Base-by-base conservation (phyloP, 1,140 invertebrate genomes). In the Megalonaias nervosa region DNA sequence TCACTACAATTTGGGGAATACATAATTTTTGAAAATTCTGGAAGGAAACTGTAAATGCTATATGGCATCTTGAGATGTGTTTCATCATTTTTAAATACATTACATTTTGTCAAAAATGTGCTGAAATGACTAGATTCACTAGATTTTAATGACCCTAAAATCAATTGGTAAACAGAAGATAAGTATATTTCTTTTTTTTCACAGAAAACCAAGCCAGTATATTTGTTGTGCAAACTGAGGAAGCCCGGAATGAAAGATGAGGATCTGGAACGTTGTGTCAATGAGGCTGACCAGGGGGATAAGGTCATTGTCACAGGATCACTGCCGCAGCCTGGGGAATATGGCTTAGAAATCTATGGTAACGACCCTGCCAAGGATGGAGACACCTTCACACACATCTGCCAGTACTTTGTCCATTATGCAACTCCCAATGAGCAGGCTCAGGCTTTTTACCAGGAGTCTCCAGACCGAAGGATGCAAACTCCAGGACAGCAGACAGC, bases 301-400 rank as follows among this genome's bases (percentile, higher is more conserved):
- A 73, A 75, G 31, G 75, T 87, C 9, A 70, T 82, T 65, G 85
- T 89, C 23, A 82, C 75, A 6, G 83, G 84, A 16, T 77, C 83
- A 17, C 81, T 90, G 2, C 90, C 90, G 26, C 31, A 71, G 19
- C 76, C 78, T 19, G 90, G 90, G 26, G 90, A 91, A 79, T 91
- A 90, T 82, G 90, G 88, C 38, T 84, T 91, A 65, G 90, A 91
- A 81, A 86, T 91, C 67, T 91, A 91, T 71, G 89, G 89, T 21
- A 91, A 91, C 79, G 89, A 91, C 71, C 89, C 90, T 14, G 83
- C 84, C 15, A 88, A 87, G 66, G 90, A 91, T 81, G 89, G 89
- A 0, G 89, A 89, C 83, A 90, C 90, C 12, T 91, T 90, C 82
- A 90, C 88, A 21, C 89, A 90, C 71, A 86, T 90, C 23, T 90